Percentiles rank a stretch among this genome's conserved stretches.
These are phyloP conservation scores for Calliphora vomitoria DNA, from an alignment of 2,888 invertebrate species.

Conservation along the genomic window DNA sequence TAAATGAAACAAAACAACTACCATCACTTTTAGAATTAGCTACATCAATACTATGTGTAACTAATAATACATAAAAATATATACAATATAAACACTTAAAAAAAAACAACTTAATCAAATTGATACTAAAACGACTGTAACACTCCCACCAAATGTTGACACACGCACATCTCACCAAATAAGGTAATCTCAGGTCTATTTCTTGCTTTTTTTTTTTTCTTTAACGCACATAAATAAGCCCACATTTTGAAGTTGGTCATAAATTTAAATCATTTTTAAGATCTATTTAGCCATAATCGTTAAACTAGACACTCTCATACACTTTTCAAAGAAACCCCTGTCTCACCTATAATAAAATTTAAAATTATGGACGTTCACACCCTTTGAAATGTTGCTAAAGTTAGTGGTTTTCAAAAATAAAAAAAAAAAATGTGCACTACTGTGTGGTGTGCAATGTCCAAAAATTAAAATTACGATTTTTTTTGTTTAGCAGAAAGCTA, in stretches of 20 bases:
- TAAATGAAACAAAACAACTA: background rate
- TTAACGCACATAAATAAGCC: constrained; percentile 20
- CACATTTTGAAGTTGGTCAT: constrained; percentile 20
- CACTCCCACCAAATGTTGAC: constrained; percentile 29
- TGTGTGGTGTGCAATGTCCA: background rate
- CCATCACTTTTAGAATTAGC: constrained; percentile 11
- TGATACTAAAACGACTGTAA: background rate
- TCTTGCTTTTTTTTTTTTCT: background rate
- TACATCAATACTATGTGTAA: background rate
- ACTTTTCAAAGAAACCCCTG: background rate
- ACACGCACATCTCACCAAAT: constrained; percentile 41
- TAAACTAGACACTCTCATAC: background rate
- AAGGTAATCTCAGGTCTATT: background rate
- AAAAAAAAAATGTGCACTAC: too few species aligned
- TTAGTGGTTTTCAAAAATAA: background rate
- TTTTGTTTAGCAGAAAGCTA: background rate
- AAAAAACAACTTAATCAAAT: constrained; percentile 7
- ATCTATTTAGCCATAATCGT: constrained; percentile 3
- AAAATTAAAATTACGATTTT: constrained; percentile 6
- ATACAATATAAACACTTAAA: background rate
- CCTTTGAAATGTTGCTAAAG: background rate
- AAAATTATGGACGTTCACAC: constrained; percentile 46
- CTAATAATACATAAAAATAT: background rate
- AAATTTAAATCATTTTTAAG: constrained; percentile 39
- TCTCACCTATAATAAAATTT: constrained; percentile 10